These are phyloP conservation scores for Nomada ruficornis DNA, from an alignment of 2,888 invertebrate genomes.

Conservation along the genomic window DNA sequence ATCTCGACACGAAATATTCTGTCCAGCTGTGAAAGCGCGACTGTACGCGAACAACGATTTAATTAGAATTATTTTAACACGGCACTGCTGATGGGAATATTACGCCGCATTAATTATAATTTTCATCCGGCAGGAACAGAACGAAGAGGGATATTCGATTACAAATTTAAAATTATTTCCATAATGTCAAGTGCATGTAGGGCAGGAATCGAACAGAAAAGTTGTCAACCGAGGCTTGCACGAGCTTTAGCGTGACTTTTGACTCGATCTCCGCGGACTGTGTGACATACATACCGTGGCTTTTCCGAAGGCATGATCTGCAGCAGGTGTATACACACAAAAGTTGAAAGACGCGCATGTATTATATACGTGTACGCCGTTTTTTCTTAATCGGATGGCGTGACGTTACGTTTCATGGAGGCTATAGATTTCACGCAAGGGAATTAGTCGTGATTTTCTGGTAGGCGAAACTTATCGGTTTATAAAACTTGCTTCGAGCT, in stretches of 20 bases:
- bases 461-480: background rate
- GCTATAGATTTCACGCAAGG: constrained; percentile 40
- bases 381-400: constrained; percentile 25
- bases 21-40: no score
- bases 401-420: constrained; percentile 15
- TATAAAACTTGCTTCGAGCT: background rate
- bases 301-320: constrained; percentile 58
- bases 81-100: background rate
- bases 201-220: background rate
- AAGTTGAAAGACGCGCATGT: constrained; percentile 43
- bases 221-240: background rate
- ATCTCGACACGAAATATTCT: no score
- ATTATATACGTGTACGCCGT: constrained; percentile 49
- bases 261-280: constrained; percentile 58
- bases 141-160: background rate
- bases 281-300: constrained; percentile 67
- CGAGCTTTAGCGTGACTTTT: constrained; percentile 54
- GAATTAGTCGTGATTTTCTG: constrained; percentile 25
- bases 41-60: background rate
- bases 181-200: background rate
- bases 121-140: background rate
- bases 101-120: constrained; percentile 1
- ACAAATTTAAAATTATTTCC: no score
- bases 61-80: background rate
- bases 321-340: constrained; percentile 54